phyloP scores from a whole-genome alignment of 2,797 vertebrate genomes.

The Martes flavigula region DNA sequence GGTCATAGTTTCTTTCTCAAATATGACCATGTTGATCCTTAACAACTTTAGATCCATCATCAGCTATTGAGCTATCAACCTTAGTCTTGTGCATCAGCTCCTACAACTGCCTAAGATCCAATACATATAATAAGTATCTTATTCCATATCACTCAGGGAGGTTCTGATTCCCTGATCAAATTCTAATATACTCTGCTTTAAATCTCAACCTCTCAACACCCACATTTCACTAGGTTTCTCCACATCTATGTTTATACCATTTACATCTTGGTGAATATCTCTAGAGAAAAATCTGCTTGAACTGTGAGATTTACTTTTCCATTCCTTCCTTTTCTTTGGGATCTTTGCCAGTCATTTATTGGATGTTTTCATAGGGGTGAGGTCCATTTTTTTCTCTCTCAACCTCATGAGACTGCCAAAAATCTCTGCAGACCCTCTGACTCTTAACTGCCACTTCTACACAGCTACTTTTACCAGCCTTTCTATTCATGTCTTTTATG shows the following conservation, averaged over 20 bases:
- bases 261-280: background rate
- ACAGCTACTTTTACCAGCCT: background rate
- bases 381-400: background rate
- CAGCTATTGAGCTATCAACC: background rate
- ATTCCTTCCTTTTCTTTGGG: background rate
- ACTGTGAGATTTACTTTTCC: background rate
- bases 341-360: slow-evolving; percentile 14
- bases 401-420: background rate
- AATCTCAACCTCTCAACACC: background rate
- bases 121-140: background rate
- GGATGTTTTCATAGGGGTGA: background rate
- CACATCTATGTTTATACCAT: background rate
- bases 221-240: background rate
- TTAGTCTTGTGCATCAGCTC: background rate
- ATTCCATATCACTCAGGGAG: background rate
- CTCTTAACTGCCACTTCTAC: background rate
- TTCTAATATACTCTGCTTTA: background rate
- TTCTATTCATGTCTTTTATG: background rate
- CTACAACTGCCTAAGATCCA: background rate
- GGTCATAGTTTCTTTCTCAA: background rate
- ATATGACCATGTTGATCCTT: background rate
- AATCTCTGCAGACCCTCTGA: background rate
- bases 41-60: background rate
- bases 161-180: background rate
- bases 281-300: background rate